Conservation (phyloP, 2,888 invertebrate genomes). For the Podabrus alpinus region DNA sequence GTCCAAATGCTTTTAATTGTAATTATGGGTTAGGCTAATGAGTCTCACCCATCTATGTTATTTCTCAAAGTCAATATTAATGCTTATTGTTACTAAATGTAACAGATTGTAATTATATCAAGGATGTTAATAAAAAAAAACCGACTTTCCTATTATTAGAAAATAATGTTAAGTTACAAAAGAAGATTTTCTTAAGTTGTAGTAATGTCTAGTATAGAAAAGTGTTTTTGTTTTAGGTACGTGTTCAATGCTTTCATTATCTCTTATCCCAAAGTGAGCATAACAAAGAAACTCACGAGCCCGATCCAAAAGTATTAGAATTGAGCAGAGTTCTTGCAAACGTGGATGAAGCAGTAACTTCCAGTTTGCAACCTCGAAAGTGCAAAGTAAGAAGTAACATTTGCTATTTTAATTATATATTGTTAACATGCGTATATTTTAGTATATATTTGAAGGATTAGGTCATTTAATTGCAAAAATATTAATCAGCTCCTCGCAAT, state of each 20-base stretch:
- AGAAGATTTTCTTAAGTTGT: not conserved
- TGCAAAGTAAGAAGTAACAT: slow-evolving; percentile 63
- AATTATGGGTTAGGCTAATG: no score
- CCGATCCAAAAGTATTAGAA: slow-evolving; percentile 75
- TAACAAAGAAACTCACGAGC: slow-evolving; percentile 75
- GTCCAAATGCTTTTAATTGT: no score
- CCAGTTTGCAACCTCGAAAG: slow-evolving; percentile 76
- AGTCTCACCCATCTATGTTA: no score
- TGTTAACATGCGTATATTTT: slow-evolving; percentile 42
- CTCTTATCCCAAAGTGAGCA: slow-evolving; percentile 60
- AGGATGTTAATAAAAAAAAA: no score
- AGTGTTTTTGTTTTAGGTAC: slow-evolving; percentile 62
- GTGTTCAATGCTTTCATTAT: slow-evolving; percentile 96
- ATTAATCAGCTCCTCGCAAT: slow-evolving; percentile 79
- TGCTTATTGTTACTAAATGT: no score
- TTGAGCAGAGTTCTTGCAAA: slow-evolving; percentile 77
- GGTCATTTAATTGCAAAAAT: slow-evolving; percentile 79
- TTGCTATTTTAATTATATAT: not conserved
- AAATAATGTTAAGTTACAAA: not conserved
- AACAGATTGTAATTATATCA: no score
- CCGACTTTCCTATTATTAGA: no score
- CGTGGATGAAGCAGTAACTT: slow-evolving; percentile 77
- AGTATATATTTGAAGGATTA: slow-evolving; percentile 90
- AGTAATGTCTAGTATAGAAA: slow-evolving; percentile 16
- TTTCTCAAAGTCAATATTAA: no score